Conservation (phyloP, 2,797 vertebrate species). For the Lacerta bilineata region DNA sequence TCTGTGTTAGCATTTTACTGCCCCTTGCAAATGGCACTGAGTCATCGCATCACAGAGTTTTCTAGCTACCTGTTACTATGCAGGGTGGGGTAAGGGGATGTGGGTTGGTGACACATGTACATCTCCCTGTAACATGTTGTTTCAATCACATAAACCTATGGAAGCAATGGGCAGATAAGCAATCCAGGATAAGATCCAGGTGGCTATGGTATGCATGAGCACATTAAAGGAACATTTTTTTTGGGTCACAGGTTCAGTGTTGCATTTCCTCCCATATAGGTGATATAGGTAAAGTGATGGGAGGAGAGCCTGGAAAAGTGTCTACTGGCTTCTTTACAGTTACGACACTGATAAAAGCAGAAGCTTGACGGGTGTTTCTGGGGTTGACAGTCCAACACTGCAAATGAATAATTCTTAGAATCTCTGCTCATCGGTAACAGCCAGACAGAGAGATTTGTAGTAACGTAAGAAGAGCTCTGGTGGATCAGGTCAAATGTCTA, state of each 20-base stretch:
- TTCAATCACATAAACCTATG: background rate
- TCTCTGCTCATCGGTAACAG: slow-evolving; percentile 17
- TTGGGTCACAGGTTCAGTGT: background rate
- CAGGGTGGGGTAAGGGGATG: background rate
- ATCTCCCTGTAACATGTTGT: background rate
- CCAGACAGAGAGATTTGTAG: slow-evolving; percentile 55
- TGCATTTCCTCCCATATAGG: background rate
- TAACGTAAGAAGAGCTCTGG: too few relatives aligned
- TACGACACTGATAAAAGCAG: slow-evolving; percentile 29
- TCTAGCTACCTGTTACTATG: background rate
- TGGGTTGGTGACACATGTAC: background rate
- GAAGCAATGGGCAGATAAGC: background rate
- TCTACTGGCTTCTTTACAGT: background rate
- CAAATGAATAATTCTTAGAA: slow-evolving; percentile 38
- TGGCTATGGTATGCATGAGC: background rate
- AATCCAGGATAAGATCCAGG: background rate
- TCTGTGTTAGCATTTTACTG: background rate
- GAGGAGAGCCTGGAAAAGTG: background rate
- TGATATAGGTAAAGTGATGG: background rate
- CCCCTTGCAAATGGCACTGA: too few relatives aligned
- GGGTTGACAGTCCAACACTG: slow-evolving; percentile 26
- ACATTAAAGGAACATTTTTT: background rate
- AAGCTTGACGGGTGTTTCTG: slow-evolving; percentile 17
- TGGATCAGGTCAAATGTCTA: too few relatives aligned
- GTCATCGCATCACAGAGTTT: background rate